phyloP scores from a whole-genome alignment of 2,113 vertebrate genomes.

The Cyprinus carpio region DNA sequence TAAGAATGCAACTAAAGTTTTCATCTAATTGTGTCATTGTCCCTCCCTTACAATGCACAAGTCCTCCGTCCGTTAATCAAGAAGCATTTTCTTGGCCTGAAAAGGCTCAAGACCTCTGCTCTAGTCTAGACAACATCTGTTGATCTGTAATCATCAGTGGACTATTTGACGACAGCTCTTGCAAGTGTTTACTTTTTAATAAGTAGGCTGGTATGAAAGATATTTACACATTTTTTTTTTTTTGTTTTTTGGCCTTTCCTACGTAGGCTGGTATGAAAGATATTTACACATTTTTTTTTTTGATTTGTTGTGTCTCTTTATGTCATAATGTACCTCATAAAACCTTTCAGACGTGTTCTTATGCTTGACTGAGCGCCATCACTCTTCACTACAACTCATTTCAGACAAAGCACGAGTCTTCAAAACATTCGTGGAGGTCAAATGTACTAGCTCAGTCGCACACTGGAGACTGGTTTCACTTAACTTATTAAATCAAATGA shows the following conservation, averaged over 20 bases:
- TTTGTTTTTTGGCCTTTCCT: background rate
- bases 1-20: background rate
- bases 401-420: background rate
- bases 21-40: background rate
- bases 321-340: constrained; percentile 15
- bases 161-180: background rate
- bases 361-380: background rate
- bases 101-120: background rate
- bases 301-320: constrained; percentile 20
- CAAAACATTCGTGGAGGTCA: background rate
- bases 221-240: background rate
- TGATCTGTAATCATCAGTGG: background rate
- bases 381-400: constrained; percentile 2
- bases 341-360: constrained; percentile 5
- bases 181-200: background rate
- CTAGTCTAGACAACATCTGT: constrained; percentile 10
- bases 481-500: background rate
- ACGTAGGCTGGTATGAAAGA: background rate
- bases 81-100: background rate
- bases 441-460: background rate
- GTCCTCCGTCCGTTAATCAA: background rate
- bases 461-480: background rate
- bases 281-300: background rate
- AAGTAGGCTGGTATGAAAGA: background rate
- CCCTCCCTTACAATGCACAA: background rate